phyloP scores from a whole-genome alignment of 2,113 vertebrate genomes.

The Corythaeola cristata region DNA sequence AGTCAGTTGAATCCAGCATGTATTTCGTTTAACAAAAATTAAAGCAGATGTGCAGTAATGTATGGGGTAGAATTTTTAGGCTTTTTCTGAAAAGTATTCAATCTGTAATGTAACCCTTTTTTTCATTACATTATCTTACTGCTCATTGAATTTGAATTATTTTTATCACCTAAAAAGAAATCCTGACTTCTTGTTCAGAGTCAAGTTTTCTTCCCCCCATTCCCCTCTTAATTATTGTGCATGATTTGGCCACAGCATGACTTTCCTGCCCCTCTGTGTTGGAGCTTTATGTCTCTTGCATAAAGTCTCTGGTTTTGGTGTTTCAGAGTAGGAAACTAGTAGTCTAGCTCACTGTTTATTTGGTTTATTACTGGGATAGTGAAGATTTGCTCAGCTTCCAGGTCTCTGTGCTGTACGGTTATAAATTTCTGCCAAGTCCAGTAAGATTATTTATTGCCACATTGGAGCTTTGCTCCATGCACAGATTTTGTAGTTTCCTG shows the following conservation, averaged over 20 bases:
- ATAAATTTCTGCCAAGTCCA: background rate
- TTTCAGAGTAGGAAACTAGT: background rate
- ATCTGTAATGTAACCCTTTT: background rate
- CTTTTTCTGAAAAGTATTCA: background rate
- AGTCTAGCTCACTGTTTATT: background rate
- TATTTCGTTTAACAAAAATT: background rate
- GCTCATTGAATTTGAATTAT: background rate
- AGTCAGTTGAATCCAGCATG: background rate
- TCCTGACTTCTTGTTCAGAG: background rate
- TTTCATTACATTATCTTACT: background rate
- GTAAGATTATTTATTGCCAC: background rate
- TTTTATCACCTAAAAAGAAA: background rate
- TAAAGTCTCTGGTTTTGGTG: background rate
- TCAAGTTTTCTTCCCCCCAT: background rate
- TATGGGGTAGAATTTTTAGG: background rate
- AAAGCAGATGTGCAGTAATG: background rate
- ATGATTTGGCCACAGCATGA: background rate
- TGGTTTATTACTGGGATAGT: background rate
- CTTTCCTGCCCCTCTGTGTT: background rate
- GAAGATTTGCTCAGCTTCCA: background rate
- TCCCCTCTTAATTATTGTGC: background rate
- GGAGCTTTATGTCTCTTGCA: background rate
- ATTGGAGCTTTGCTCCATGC: background rate
- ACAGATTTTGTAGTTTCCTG: background rate
- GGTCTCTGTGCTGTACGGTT: background rate